These are phyloP conservation scores for Caenorhabditis inopinata DNA, from an alignment of 1,140 invertebrate genomes.

Conservation along the genomic window DNA sequence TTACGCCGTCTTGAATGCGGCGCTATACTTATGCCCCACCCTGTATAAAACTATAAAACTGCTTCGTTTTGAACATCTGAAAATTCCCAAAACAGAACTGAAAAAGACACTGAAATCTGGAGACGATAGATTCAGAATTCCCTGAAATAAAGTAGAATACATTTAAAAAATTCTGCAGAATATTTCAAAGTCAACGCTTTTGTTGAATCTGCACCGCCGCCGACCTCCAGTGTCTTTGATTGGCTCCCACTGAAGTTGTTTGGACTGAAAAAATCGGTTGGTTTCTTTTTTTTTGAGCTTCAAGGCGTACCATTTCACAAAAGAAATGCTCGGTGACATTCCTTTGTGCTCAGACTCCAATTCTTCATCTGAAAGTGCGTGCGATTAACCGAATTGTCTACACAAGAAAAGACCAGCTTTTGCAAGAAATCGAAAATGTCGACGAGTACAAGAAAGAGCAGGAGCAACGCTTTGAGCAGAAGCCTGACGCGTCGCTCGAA, in stretches of 20 bases:
- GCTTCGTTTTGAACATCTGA: too few species aligned
- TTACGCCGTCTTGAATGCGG: too few species aligned
- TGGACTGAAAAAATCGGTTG: neutral
- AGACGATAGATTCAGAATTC: neutral
- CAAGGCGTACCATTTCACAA: neutral
- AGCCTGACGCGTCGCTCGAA: neutral
- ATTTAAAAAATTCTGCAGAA: neutral
- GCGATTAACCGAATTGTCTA: conserved; percentile 1
- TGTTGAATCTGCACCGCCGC: neutral
- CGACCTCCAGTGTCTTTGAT: neutral
- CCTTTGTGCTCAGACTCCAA: neutral
- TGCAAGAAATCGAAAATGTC: neutral
- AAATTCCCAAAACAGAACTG: too few species aligned
- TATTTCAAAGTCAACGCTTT: neutral
- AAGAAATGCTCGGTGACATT: neutral
- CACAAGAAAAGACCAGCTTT: conserved; percentile 1
- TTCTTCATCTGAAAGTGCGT: neutral
- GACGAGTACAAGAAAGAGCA: neutral
- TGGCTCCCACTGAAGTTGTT: neutral
- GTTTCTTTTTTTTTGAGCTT: neutral
- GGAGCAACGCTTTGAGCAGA: neutral
- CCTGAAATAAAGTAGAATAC: neutral
- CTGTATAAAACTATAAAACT: too few species aligned
- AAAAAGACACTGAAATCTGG: too few species aligned
- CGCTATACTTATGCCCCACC: too few species aligned